These are phyloP conservation scores for Erebia ligea DNA, from an alignment of 2,888 invertebrate species.

Conservation along the genomic window DNA sequence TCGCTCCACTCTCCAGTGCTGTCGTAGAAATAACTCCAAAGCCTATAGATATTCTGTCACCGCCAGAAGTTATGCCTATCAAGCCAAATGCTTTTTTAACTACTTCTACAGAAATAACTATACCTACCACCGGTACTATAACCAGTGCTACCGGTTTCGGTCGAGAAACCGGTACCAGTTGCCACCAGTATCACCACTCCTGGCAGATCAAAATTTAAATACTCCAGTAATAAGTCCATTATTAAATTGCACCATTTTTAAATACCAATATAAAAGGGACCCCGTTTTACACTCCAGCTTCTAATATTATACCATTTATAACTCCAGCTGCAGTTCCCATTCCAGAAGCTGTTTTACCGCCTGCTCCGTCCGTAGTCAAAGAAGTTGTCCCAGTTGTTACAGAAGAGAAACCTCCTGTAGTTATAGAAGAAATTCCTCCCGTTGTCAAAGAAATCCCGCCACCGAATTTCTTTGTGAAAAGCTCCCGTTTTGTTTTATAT, in stretches of 20 bases:
- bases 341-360: conserved; percentile 31
- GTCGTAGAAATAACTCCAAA: conserved; percentile 37
- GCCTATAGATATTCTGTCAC: conserved; percentile 26
- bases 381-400: conserved; percentile 13
- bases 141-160: too few species aligned
- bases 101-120: conserved; percentile 27
- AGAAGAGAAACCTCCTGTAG: conserved; percentile 1
- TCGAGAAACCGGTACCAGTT: too few species aligned
- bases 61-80: conserved; percentile 16
- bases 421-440: conserved; percentile 30
- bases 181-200: conserved; percentile 20
- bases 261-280: conserved; percentile 31
- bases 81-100: conserved; percentile 24
- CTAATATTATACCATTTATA: conserved; percentile 17
- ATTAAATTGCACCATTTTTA: conserved; percentile 25
- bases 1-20: conserved; percentile 27
- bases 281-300: conserved; percentile 26
- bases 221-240: conserved; percentile 17
- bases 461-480: conserved; percentile 48
- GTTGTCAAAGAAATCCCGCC: conserved; percentile 38
- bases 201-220: conserved; percentile 23
- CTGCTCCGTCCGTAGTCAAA: conserved; percentile 9
- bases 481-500: conserved; percentile 59
- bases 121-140: conserved; percentile 35
- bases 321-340: conserved; percentile 23